These are phyloP conservation scores for Nanorana parkeri DNA, from an alignment of 2,113 vertebrate species.

Conservation along the genomic window DNA sequence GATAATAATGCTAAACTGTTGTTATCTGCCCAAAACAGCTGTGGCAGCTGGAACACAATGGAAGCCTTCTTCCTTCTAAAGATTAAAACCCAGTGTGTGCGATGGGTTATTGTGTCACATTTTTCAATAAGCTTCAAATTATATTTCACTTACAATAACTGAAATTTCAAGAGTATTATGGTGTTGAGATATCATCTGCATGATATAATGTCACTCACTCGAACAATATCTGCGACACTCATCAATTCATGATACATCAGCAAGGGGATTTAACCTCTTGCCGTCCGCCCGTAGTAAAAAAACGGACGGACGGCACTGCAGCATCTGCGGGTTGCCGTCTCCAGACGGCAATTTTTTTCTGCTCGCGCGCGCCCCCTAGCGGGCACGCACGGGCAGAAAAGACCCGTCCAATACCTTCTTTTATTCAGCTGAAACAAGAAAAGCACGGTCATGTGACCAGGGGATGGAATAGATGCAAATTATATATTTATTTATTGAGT, in stretches of 20 bases:
- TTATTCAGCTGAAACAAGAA: background rate
- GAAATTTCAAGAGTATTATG: slow-evolving; percentile 41
- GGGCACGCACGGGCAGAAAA: too few relatives aligned
- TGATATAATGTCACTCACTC: slow-evolving; percentile 36
- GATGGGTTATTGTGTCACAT: slow-evolving; percentile 36
- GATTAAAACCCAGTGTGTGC: slow-evolving; percentile 32
- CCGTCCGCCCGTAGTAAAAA: too few relatives aligned
- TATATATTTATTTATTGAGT: slow-evolving; percentile 29
- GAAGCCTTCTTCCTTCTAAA: slow-evolving; percentile 38
- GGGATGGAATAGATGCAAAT: background rate
- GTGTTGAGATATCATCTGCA: slow-evolving; percentile 31
- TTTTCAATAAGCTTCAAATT: slow-evolving; percentile 45
- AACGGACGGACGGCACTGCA: too few relatives aligned
- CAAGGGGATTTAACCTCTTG: slow-evolving; percentile 1
- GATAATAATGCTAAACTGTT: slow-evolving; percentile 29
- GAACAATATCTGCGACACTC: background rate
- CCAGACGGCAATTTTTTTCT: too few relatives aligned
- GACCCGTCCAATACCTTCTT: too few relatives aligned
- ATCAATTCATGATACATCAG: slow-evolving; percentile 3
- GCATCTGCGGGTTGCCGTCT: too few relatives aligned
- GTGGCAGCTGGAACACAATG: slow-evolving; percentile 25
- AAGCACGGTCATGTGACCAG: slow-evolving; percentile 10
- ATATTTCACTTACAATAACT: slow-evolving; percentile 37
- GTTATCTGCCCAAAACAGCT: slow-evolving; percentile 38
- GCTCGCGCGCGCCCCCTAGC: too few relatives aligned